Percentiles rank a stretch among this genome's conserved stretches.
Evolutionary conservation across 35 echinoderm and acorn worm genomes (phyloP).

Genomic region (Hemicentrotus pulcherrimus): DNA sequence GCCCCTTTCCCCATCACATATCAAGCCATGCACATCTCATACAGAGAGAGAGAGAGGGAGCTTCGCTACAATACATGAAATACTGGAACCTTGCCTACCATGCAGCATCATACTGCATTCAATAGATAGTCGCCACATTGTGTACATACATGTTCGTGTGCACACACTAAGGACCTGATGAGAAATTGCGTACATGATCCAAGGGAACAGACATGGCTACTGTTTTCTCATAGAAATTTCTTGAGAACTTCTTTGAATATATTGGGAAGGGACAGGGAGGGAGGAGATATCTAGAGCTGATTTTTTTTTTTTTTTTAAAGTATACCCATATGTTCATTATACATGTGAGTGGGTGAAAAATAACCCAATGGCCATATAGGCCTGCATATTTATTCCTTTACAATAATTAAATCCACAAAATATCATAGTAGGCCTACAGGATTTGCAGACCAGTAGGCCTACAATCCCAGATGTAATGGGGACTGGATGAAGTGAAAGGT

Average conservation of each 20-base stretch:
- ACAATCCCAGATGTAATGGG: background rate
- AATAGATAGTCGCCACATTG: background rate
- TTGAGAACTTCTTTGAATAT: background rate
- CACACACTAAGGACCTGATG: background rate
- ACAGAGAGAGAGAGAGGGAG: background rate
- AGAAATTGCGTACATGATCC: background rate
- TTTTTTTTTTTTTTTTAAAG: no score
- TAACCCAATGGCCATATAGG: no score
- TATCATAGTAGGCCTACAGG: no score
- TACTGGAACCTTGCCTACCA: background rate
- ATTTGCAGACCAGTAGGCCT: no score
- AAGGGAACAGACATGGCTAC: background rate
- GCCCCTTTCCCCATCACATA: background rate
- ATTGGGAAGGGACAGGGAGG: no score
- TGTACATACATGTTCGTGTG: background rate
- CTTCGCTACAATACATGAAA: background rate
- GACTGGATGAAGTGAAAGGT: background rate
- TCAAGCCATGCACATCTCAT: background rate
- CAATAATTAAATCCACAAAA: no score
- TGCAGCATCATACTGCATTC: background rate
- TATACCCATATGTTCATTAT: no score
- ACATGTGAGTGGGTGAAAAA: no score
- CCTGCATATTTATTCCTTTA: no score
- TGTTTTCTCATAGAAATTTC: background rate
- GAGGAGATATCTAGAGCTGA: no score